phyloP scores from a whole-genome alignment of 1,140 invertebrate species.

The Arion vulgaris region DNA sequence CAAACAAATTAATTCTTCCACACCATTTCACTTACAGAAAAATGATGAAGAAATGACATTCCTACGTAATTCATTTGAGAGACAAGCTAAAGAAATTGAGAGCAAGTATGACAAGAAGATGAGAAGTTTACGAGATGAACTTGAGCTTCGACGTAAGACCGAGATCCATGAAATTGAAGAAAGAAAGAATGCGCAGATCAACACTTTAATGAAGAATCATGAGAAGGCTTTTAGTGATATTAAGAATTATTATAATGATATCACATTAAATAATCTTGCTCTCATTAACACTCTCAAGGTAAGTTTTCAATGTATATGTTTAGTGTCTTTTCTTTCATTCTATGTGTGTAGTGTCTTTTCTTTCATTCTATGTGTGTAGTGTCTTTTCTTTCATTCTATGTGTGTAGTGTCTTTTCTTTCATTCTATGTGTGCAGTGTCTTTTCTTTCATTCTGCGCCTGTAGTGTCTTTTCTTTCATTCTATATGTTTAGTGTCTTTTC shows the following conservation, averaged over 20 bases:
- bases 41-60: constrained; percentile 79
- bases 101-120: constrained; percentile 87
- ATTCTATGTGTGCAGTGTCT: too few species aligned
- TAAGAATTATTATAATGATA: constrained; percentile 95
- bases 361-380: too few species aligned
- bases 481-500: too few species aligned
- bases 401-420: too few species aligned
- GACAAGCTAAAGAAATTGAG: constrained; percentile 84
- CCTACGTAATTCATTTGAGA: constrained; percentile 81
- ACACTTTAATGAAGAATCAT: constrained; percentile 85
- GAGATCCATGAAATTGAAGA: constrained; percentile 88
- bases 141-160: constrained; percentile 81
- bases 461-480: too few species aligned
- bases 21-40: constrained; percentile 61
- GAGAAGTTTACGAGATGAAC: constrained; percentile 80
- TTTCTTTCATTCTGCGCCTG: too few species aligned
- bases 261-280: constrained; percentile 90
- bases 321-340: too few species aligned
- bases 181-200: constrained; percentile 89
- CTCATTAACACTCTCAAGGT: constrained; percentile 86
- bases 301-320: constrained; percentile 29
- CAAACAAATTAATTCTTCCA: background rate
- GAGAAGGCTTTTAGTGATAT: constrained; percentile 88
- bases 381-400: too few species aligned
- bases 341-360: too few species aligned